Base-by-base conservation (phyloP, 2,113 vertebrate genomes). In the Oreochromis tanganicae region DNA sequence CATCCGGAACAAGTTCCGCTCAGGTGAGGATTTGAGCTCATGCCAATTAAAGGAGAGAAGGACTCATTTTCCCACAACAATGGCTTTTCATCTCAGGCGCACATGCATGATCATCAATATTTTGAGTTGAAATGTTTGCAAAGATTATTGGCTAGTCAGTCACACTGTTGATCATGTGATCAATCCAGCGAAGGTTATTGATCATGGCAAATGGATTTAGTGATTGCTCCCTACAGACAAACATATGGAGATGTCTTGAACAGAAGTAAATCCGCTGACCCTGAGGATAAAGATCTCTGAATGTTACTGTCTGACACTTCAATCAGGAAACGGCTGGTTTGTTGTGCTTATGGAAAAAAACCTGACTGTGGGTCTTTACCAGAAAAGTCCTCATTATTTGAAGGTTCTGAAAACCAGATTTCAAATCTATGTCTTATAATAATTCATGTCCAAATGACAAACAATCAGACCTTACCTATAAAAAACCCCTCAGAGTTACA, bases 1-100 rank as follows among this genome's bases (percentile, higher is more conserved):
- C 92, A 98, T 98, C 94, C 96, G 97, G 85, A 98, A 97, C 96
- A 98, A 97, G 95, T 98, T 98, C 94, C 97, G 97, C 88, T 98
- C 98, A 94, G 97, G 98, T 98, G 97, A 97, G 97, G 83, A 24
- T 11, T 7, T 89, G 59, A 48, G 21, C 56, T 75, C 66, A 21
- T 5, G 9, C 24, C 63, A 63, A 55, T 89, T 87, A 78, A 38
- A 66, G 27, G 38, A 24, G 66, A 24, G 57, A 32, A 63, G 52
- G 78, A 48, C 63, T 43, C 75, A 17, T 85, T 86, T 81, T n/a
- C 50, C 59, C 7, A 29, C 78, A 78, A 13, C 48, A 52, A 14
- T 9, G 5, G 84, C 81, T 83, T 84, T 41, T 85, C 84, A 75
- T 88, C 36, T 63, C 8, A 4, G 55, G 6, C 55, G 36, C 59